Conservation (phyloP, 2,888 invertebrate species). For the Diadegma fenestrale region DNA sequence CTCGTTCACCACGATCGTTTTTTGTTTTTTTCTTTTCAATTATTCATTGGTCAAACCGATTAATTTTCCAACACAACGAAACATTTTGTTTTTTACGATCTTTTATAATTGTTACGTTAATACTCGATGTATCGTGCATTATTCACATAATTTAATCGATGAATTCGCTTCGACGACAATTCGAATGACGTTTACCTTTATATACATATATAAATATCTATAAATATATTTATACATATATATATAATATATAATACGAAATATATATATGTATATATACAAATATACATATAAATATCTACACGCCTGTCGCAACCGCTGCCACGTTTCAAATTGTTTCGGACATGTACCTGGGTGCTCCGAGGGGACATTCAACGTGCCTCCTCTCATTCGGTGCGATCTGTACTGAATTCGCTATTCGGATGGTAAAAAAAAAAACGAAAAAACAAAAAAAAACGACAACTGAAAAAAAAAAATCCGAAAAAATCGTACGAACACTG, state of each 20-base stretch:
- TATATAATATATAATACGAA: background rate
- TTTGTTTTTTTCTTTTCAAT: conserved; percentile 3
- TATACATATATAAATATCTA: conserved; percentile 47
- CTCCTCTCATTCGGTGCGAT: conserved; percentile 83
- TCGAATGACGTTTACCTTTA: conserved; percentile 74
- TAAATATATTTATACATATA: conserved; percentile 45
- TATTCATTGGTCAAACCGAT: conserved; percentile 39
- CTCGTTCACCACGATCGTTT: conserved; percentile 21
- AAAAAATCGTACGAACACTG: conserved; percentile 84
- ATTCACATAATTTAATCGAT: conserved; percentile 70
- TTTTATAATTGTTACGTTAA: conserved; percentile 15
- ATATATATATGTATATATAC: conserved; percentile 37
- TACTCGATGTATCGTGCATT: conserved; percentile 54
- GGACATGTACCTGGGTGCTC: conserved; percentile 84
- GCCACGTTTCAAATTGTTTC: conserved; percentile 74
- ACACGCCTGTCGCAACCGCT: conserved; percentile 72
- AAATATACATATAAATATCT: conserved; percentile 62
- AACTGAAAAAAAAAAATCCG: conserved; percentile 71
- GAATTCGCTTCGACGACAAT: conserved; percentile 75
- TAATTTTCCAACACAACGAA: conserved; percentile 52
- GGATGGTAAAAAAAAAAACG: conserved; percentile 80
- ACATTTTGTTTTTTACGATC: conserved; percentile 25
- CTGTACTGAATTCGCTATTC: conserved; percentile 82
- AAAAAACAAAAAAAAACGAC: conserved; percentile 70
- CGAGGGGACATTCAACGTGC: conserved; percentile 82